Evolutionary conservation across 2,113 vertebrate species (phyloP), one percentile per base, ranked within the genome.

Genomic region (Labrus mixtus): DNA sequence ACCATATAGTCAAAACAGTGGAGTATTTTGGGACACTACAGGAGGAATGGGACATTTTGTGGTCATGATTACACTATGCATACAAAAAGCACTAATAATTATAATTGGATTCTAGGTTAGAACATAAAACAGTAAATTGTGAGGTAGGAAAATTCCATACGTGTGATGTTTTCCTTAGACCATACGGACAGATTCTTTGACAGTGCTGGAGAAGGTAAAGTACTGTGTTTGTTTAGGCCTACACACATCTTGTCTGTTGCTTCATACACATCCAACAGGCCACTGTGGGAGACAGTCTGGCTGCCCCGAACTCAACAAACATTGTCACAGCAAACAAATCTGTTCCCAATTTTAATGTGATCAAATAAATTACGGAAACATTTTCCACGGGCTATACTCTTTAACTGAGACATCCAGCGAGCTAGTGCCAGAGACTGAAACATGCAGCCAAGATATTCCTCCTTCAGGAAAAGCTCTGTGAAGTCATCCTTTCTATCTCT

Each of bases 271-370:
- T 86, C 81, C 88, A 86, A 81, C 89, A 75, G 78, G 80, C 86
- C 81, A 89, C 77, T 81, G 83, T 71, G 76, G 84, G 84, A 91
- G 91, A 90, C 89, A 82, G 87, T 60, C 87, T 90, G 88, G 90
- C 87, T 87, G 86, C 83, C 82, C 87, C 76, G 17, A 85, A 89
- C 89, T 90, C 86, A 78, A 90, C 92, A 93, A 92, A 92, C 89
- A 92, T 91, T 91, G 91, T 91, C 88, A 89, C 91, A 92, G 87
- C 89, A 92, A 93, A 92, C 90, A 93, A 90, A 89, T 91, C 87
- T 84, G 83, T 67, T 88, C 83, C 87, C 86, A 84, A 87, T 90
- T 92, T 91, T 82, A 90, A 91, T 90, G 84, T 89, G 90, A 91
- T 92, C 79, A 91, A 90, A 91, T 86, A 90, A 89, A 91, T 91